Conservation (phyloP, 23 tunicate species). For the Halocynthia aurantium region DNA sequence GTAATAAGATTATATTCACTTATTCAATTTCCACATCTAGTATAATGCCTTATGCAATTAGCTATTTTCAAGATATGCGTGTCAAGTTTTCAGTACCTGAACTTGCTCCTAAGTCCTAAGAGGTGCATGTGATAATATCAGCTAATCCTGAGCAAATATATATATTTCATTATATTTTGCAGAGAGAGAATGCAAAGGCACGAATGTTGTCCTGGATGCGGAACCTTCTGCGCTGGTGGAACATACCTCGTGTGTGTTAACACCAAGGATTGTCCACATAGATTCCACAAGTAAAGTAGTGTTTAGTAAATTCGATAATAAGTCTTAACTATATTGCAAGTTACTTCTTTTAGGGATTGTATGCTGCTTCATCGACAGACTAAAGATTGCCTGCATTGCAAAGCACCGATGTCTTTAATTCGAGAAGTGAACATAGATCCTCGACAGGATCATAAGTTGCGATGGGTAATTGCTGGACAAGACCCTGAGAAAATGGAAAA, state of each 20-base stretch:
- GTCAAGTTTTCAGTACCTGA: too few relatives aligned
- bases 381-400: conserved; percentile 70
- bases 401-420: conserved; percentile 24
- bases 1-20: too few relatives aligned
- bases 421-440: conserved; percentile 63
- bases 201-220: conserved; percentile 93
- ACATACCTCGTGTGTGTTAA: conserved; percentile 57
- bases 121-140: neutral
- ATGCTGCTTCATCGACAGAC: conserved; percentile 39
- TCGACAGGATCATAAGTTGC: conserved; percentile 36
- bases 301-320: neutral
- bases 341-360: conserved; percentile 50
- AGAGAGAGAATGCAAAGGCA: conserved; percentile 87
- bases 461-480: conserved; percentile 51
- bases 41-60: too few relatives aligned
- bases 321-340: neutral
- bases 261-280: conserved; percentile 54
- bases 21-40: too few relatives aligned
- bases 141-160: neutral
- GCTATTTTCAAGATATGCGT: too few relatives aligned
- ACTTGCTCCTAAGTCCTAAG: neutral
- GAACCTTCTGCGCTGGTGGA: conserved; percentile 79
- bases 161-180: neutral
- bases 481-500: conserved; percentile 43
- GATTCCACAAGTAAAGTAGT: conserved; percentile 65